Base-by-base conservation (phyloP, 2,888 invertebrate species). In the Thymelicus sylvestris region DNA sequence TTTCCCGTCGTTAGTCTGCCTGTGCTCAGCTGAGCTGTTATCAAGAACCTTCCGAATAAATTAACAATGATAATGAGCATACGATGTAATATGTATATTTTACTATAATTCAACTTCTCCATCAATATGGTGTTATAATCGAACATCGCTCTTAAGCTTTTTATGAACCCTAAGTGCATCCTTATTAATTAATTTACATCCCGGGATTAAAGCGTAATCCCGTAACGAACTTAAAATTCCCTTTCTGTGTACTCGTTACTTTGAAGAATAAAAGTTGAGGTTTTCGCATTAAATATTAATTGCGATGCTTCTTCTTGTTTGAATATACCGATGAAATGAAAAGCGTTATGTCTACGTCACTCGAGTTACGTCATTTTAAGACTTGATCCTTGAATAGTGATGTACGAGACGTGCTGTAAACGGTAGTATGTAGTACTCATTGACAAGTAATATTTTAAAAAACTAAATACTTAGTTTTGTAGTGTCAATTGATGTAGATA, bases 141-240 rank as follows among this genome's bases (percentile, higher is more conserved):
- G 80, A 91, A 91, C 86, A 91, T 90, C 79, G 75, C 78, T 83
- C 81, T 84, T 86, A 89, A 90, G 83, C 86, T 87, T 89, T 91
- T 89, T 80, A 80, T 76, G 76, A 78, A 81, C 81, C 83, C 82
- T 86, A 85, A 88, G 86, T 88, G 84, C 84, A 81, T 84, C 86
- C 86, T 91, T 87, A 88, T 87, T 91, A 91, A 91, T 90, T 91
- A 90, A 90, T 88, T 85, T 86, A 86, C 80, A 77, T 77, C 77
- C 76, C 79, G 82, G 79, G 83, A 84, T 85, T 77, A 79, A 83
- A 84, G 83, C 57, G 64, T 70, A 70, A 61, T 66, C 70, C 70
- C 50, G 60, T 66, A 66, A 70, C 65, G 52, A 60, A 44, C 15
- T 70, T 66, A 70, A 60, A 66, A 65, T 70, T 65, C 65, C 60